These are phyloP conservation scores for Chroicocephalus ridibundus DNA, from an alignment of 2,113 vertebrate genomes.

Conservation along the genomic window DNA sequence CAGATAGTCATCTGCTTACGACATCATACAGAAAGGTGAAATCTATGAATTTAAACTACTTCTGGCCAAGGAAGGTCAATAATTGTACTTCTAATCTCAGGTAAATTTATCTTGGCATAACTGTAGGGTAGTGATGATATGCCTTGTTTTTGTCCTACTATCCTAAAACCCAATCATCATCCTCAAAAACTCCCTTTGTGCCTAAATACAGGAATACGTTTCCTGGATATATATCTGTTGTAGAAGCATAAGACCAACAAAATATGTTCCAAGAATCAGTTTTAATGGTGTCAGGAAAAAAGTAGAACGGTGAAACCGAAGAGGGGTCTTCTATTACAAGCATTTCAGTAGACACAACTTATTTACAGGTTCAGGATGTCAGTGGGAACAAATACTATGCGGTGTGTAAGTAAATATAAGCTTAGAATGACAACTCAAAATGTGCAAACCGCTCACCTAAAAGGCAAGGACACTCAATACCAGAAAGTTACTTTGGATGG, in stretches of 20 bases:
- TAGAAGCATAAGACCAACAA: background rate
- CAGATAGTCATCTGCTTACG: background rate
- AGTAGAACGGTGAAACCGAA: background rate
- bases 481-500: background rate
- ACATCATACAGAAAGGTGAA: background rate
- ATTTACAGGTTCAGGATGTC: background rate
- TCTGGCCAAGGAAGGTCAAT: background rate
- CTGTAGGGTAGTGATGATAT: background rate
- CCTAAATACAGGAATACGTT: background rate
- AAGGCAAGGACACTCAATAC: background rate
- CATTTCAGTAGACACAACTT: background rate
- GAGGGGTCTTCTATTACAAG: background rate
- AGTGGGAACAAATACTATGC: background rate
- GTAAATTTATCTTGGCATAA: background rate
- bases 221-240: background rate
- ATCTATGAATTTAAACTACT: background rate
- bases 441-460: background rate
- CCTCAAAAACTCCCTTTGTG: background rate
- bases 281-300: background rate
- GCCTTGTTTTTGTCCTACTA: rapidly evolving
- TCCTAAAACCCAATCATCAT: background rate
- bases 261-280: background rate
- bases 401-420: background rate
- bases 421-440: background rate
- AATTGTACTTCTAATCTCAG: background rate